A percentile compares a stretch with the other conserved stretches of the same genome.
Evolutionary conservation across 2,888 invertebrate species (phyloP).

Genomic region (Ophioninae sp.): DNA sequence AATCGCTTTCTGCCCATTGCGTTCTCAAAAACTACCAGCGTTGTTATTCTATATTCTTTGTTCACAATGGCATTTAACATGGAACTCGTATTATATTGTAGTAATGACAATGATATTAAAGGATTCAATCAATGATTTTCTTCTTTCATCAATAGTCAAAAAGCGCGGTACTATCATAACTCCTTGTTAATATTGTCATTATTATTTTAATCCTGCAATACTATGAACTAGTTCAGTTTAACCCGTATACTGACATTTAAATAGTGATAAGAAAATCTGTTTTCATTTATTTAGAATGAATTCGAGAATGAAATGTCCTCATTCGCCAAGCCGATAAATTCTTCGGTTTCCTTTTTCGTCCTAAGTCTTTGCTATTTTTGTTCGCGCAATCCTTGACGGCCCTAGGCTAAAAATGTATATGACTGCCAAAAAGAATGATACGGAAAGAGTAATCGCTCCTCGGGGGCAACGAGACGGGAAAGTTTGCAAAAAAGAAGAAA

Average conservation of each 20-base stretch:
- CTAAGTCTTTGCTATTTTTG: neutral
- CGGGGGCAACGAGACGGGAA: constrained; percentile 31
- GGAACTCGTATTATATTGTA: neutral
- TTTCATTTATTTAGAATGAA: neutral
- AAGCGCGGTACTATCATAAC: neutral
- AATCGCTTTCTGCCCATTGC: constrained; percentile 17
- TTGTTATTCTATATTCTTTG: neutral
- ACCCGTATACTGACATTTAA: neutral
- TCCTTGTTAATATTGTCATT: neutral
- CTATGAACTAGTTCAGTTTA: neutral
- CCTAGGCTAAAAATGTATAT: neutral
- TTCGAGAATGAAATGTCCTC: neutral
- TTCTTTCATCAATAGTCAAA: neutral
- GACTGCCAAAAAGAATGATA: constrained; percentile 55
- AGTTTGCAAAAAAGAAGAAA: constrained; percentile 34
- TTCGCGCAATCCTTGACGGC: constrained; percentile 37
- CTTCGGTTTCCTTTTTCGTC: too few relatives aligned
- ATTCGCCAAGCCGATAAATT: neutral
- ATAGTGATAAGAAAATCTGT: neutral
- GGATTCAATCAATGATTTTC: neutral
- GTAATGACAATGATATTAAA: neutral
- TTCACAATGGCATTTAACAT: neutral
- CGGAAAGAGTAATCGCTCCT: constrained; percentile 29
- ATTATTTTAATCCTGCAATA: neutral
- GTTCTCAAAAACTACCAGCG: neutral